phyloP scores from a whole-genome alignment of 2,888 invertebrate genomes.

The Tinea trinotella region DNA sequence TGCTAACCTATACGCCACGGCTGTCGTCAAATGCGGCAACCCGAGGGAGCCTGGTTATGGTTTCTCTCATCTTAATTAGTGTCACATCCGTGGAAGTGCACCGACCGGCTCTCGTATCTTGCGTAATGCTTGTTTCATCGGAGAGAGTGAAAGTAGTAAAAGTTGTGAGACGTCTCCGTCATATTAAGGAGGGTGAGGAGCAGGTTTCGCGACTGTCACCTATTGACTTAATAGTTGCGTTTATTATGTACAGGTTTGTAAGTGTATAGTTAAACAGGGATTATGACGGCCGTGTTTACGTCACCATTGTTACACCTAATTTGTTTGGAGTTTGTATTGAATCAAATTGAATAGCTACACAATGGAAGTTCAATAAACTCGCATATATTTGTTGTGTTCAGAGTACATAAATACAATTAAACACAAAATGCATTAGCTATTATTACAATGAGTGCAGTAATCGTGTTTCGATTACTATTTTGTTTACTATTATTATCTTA shows the following conservation, averaged over 20 bases:
- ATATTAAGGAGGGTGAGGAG: constrained; percentile 16
- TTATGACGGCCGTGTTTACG: background rate
- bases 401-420: background rate
- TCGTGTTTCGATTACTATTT: background rate
- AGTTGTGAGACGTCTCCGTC: constrained; percentile 36
- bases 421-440: background rate
- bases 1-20: no score
- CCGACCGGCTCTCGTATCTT: constrained; percentile 33
- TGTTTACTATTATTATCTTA: background rate
- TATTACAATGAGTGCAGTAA: background rate
- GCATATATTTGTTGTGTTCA: background rate
- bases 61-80: background rate
- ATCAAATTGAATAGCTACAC: background rate
- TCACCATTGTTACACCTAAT: constrained; percentile 5
- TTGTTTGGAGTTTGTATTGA: background rate
- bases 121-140: constrained; percentile 61
- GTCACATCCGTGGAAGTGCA: background rate
- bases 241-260: constrained; percentile 6
- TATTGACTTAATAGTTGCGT: constrained; percentile 10
- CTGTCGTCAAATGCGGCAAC: background rate
- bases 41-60: background rate
- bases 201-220: constrained; percentile 12
- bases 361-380: constrained; percentile 4
- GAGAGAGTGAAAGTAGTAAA: constrained; percentile 60
- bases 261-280: background rate